These are phyloP conservation scores for Caenorhabditis uteleia DNA, from an alignment of 2,888 invertebrate genomes.

Conservation along the genomic window DNA sequence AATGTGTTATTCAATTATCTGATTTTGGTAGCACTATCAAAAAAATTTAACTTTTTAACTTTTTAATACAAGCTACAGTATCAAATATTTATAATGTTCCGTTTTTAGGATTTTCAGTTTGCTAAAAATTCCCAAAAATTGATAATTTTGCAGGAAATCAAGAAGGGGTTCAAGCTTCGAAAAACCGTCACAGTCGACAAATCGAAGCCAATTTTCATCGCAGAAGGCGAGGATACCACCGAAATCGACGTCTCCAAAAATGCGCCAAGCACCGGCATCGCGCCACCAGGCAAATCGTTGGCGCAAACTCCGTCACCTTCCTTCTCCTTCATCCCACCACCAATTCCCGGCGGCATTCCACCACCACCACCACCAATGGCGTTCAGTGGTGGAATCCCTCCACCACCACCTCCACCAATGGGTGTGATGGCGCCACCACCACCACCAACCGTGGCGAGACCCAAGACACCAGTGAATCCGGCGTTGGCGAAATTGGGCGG, in stretches of 20 bases:
- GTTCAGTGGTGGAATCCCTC: slow-evolving; percentile 39
- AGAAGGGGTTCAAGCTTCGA: slow-evolving; percentile 61
- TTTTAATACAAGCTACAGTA: too few relatives aligned
- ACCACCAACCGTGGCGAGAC: slow-evolving; percentile 21
- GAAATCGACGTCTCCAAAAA: slow-evolving; percentile 33
- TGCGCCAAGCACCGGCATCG: slow-evolving; percentile 33
- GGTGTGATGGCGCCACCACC: slow-evolving; percentile 7
- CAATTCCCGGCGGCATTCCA: slow-evolving; percentile 19
- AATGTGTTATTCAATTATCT: too few relatives aligned
- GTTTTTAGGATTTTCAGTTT: too few relatives aligned
- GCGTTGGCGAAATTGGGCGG: slow-evolving; percentile 54
- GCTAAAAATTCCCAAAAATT: not conserved
- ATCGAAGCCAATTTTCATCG: slow-evolving; percentile 58
- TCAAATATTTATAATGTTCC: too few relatives aligned
- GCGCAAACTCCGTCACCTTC: slow-evolving; percentile 6
- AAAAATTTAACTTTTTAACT: slow-evolving; percentile 2
- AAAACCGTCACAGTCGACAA: slow-evolving; percentile 66
- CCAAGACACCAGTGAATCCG: slow-evolving; percentile 42
- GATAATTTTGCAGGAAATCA: slow-evolving; percentile 55
- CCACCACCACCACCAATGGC: slow-evolving; percentile 42
- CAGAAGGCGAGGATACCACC: slow-evolving; percentile 44
- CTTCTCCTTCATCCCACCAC: slow-evolving; percentile 37
- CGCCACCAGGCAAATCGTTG: slow-evolving; percentile 26
- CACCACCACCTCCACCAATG: slow-evolving; percentile 30
- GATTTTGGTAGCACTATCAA: too few relatives aligned